Evolutionary conservation across 2,888 invertebrate genomes (phyloP).

Genomic region (Yponomeuta plumbellus): DNA sequence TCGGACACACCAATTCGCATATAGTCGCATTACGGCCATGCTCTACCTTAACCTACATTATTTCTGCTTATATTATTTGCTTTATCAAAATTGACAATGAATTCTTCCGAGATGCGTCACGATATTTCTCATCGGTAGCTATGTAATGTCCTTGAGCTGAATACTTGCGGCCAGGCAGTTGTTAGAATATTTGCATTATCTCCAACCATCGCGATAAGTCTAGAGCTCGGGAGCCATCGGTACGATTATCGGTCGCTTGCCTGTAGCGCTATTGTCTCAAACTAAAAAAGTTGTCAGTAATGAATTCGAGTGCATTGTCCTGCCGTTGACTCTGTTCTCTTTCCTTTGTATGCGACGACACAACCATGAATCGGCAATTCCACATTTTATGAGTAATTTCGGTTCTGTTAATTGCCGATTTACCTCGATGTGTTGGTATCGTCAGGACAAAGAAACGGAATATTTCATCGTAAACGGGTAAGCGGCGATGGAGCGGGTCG

Average conservation of each 20-base stretch:
- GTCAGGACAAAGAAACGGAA: not conserved
- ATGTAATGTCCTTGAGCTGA: not conserved
- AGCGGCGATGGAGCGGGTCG: not conserved
- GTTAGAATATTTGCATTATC: not conserved
- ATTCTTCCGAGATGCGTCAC: not conserved
- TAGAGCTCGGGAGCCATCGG: not conserved
- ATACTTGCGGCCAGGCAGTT: not conserved
- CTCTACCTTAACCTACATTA: not conserved
- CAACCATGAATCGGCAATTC: slow-evolving; percentile 8
- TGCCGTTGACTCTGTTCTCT: slow-evolving; percentile 34
- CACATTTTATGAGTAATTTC: not conserved
- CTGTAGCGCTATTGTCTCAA: slow-evolving; percentile 44
- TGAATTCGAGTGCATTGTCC: slow-evolving; percentile 56
- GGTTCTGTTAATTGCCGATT: not conserved
- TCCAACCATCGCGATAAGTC: slow-evolving; percentile 12
- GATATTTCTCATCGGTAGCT: not conserved
- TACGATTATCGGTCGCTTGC: slow-evolving; percentile 37
- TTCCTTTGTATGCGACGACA: slow-evolving; percentile 27
- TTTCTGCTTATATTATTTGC: not conserved
- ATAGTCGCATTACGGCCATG: not conserved
- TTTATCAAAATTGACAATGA: not conserved
- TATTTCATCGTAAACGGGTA: not conserved
- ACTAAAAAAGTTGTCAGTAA: slow-evolving; percentile 34
- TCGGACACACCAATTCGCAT: slow-evolving; percentile 6
- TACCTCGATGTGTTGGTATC: not conserved